Evolutionary conservation across 2,888 invertebrate species (phyloP).

Genomic region (Nomada hirtipes): DNA sequence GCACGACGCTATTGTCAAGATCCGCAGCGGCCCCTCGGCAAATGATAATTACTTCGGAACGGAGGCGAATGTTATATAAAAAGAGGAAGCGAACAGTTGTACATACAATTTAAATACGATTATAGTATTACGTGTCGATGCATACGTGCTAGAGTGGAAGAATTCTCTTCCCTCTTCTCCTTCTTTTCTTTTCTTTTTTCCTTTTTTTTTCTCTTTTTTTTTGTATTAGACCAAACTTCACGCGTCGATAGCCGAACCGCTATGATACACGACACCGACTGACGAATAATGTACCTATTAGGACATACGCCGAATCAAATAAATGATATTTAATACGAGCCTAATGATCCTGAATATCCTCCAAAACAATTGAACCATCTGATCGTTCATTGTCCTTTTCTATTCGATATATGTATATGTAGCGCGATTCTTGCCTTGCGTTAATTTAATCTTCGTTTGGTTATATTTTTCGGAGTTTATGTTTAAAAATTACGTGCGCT

Average conservation of each 20-base stretch:
- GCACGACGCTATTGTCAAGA: background rate
- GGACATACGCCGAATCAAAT: slow-evolving; percentile 71
- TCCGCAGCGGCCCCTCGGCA: slow-evolving; percentile 5
- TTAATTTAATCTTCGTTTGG: slow-evolving; percentile 13
- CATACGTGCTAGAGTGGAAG: slow-evolving; percentile 42
- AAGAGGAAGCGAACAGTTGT: slow-evolving; percentile 51
- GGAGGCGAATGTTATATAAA: slow-evolving; percentile 24
- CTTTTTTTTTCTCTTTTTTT: slow-evolving; percentile 22
- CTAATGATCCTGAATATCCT: background rate
- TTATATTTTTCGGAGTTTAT: slow-evolving; percentile 8
- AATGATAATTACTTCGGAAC: slow-evolving; percentile 43
- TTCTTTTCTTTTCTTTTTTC: slow-evolving; percentile 59
- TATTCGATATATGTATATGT: background rate
- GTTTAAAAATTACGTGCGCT: slow-evolving; percentile 1
- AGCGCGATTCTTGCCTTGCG: background rate
- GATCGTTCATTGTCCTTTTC: slow-evolving; percentile 20
- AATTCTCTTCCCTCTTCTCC: slow-evolving; percentile 28
- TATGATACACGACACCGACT: slow-evolving; percentile 73
- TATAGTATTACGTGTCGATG: slow-evolving; percentile 76
- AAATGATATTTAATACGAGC: slow-evolving; percentile 73
- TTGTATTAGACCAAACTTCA: slow-evolving; percentile 73
- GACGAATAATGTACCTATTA: slow-evolving; percentile 75
- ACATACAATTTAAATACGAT: slow-evolving; percentile 64
- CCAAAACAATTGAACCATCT: slow-evolving; percentile 20
- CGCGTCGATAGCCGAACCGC: slow-evolving; percentile 70